Conservation (phyloP, 2,888 invertebrate species). For the Shargacucullia verbasci region DNA sequence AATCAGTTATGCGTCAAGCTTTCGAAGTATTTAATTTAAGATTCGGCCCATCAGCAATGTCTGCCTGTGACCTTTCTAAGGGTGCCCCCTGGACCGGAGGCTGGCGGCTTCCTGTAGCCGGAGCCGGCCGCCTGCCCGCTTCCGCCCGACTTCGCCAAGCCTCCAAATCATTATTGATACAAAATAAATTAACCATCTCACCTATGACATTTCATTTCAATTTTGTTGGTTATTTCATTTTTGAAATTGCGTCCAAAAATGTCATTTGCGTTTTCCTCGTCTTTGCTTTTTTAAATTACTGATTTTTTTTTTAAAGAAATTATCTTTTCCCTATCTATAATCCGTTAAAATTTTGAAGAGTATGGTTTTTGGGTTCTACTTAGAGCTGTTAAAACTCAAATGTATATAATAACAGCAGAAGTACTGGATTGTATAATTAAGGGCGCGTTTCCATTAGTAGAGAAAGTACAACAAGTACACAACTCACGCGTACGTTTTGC, state of each 20-base stretch:
- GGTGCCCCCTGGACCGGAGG: slow-evolving; percentile 52
- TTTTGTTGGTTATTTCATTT: neutral
- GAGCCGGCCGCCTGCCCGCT: slow-evolving; percentile 54
- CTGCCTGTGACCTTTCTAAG: slow-evolving; percentile 58
- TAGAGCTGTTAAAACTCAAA: too few relatives aligned
- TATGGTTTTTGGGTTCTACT: too few relatives aligned
- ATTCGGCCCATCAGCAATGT: slow-evolving; percentile 47
- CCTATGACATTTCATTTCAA: slow-evolving; percentile 35
- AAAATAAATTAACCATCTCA: slow-evolving; percentile 50
- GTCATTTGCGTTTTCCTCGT: neutral
- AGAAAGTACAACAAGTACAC: too few relatives aligned
- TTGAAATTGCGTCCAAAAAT: neutral
- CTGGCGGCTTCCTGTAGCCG: slow-evolving; percentile 55
- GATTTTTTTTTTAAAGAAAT: too few relatives aligned
- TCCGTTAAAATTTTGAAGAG: too few relatives aligned
- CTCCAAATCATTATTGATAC: slow-evolving; percentile 57
- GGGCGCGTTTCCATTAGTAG: too few relatives aligned
- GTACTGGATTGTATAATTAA: neutral
- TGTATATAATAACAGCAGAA: neutral
- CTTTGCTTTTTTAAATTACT: too few relatives aligned
- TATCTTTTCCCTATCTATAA: too few relatives aligned
- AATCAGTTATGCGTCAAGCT: slow-evolving; percentile 48
- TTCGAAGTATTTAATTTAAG: slow-evolving; percentile 48
- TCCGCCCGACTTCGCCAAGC: slow-evolving; percentile 51
- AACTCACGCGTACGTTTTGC: too few relatives aligned